Evolutionary conservation across 1,140 invertebrate genomes (phyloP).

Genomic region (Cotesia typhae): DNA sequence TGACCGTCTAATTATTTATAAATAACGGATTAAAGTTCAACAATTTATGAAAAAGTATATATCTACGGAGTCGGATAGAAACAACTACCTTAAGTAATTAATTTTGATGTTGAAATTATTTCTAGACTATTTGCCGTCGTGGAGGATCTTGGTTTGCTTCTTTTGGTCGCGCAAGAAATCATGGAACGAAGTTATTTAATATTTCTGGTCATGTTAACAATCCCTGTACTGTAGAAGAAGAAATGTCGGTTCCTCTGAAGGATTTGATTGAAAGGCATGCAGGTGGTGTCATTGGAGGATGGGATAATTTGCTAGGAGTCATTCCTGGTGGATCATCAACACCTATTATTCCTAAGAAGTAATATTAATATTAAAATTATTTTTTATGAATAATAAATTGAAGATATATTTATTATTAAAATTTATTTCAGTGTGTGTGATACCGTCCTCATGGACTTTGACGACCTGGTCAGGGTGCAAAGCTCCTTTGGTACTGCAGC

Average conservation of each 20-base stretch:
- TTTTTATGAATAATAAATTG: conserved; percentile 22
- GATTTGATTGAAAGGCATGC: conserved; percentile 96
- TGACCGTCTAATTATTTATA: too few species aligned
- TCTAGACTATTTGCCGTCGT: conserved; percentile 90
- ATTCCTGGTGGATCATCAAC: conserved; percentile 99
- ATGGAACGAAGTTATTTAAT: conserved; percentile 97
- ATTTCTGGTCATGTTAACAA: conserved; percentile 99
- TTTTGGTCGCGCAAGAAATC: conserved; percentile 95
- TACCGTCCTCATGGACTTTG: conserved; percentile 97
- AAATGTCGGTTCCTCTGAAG: conserved; percentile 97
- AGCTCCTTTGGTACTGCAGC: conserved; percentile 97
- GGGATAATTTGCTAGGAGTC: conserved; percentile 97
- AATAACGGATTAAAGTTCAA: too few species aligned
- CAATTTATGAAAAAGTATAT: too few species aligned
- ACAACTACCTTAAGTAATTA: too few species aligned
- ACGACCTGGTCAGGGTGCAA: conserved; percentile 91
- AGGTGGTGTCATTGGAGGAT: conserved; percentile 96
- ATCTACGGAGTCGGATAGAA: too few species aligned
- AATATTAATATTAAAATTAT: conserved; percentile 5
- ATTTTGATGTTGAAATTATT: conserved; percentile 22
- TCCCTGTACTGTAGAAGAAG: conserved; percentile 98
- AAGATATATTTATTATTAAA: conserved; percentile 20
- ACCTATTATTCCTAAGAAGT: conserved; percentile 96
- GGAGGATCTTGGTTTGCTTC: conserved; percentile 96
- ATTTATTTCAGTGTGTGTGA: conserved; percentile 84